Base-by-base conservation (phyloP, 1,140 invertebrate genomes). In the Melanaphis sacchari region DNA sequence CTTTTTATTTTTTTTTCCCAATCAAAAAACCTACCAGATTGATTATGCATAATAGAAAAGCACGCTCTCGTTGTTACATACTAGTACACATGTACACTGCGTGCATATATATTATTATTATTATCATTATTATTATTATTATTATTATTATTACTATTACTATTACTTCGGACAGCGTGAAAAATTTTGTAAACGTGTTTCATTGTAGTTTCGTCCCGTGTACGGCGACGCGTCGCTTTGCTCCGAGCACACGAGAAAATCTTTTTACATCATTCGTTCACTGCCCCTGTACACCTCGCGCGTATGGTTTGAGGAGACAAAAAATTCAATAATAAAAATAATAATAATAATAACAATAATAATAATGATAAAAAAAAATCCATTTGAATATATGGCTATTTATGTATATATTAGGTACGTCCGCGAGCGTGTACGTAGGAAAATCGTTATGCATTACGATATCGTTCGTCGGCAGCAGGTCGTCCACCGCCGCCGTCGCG, bases 171-270 rank as follows among this genome's bases (percentile, higher is more conserved):
- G 89, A 90, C 54, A 66, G 89, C 89, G 89, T 90, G 89, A 90
- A 90, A 90, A 90, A 90, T 90, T 90, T 90, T n/a, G 54, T 90
- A 90, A 90, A 90, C 89, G 89, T 90, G 89, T 90, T 90, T 66
- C 89, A 90, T 90, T 90, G 88, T 90, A 54, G 49, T n/a, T 18
- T 59, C 36, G 88, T 40, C 88, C 46, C 36, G 85, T 26, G 41
- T 46, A 54, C 46, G 22, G 49, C 46, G 85, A 49, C 88, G 89
- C 59, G 59, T 40, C n/a, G n/a, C 38, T 41, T 59, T 66, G 18
- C 89, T 59, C n/a, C 89, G 26, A n/a, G 52, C 38, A 41, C 38
- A 90, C 41, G 89, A 90, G 89, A 90, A 54, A 90, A 90, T 66
- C 54, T 66, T 31, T 90, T 90, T n/a, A 66, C 89, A 54, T 90